Base-by-base conservation (phyloP, 2,113 vertebrate species). In the Myotis davidii region DNA sequence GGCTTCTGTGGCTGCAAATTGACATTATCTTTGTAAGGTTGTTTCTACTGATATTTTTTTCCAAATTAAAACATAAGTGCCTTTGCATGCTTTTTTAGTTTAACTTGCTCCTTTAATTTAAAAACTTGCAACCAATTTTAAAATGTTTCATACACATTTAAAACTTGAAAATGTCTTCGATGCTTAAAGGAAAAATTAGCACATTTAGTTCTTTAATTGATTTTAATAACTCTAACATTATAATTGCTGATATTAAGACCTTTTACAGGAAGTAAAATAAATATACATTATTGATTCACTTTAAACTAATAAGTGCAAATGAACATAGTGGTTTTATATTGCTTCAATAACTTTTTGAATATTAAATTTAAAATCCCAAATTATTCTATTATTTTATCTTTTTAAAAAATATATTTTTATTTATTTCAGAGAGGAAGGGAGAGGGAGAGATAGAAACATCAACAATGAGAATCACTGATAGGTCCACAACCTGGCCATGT, bases 191-290 rank as follows among this genome's bases (percentile, higher is more conserved):
- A 91, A 93, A 93, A 93, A 88, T 56, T 61, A 88, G 4, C 25
- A 82, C 50, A 90, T 69, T 95, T 82, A 42, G 12, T 81, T 93
- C 9, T 94, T 95, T 95, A 97, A 85, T 84, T 95, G 56, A 97
- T 93, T 92, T 95, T 81, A 77, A n/a, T 88, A 72, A 74, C 59
- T 84, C 42, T 84, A 94, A 77, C 27, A 90, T 78, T 92, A 42
- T 94, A 94, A 97, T 94, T 81, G 20, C 67, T 82, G 27, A 78
- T 85, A 94, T 88, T 97, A 97, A 96, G 94, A 93, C 11, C 5
- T 59, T 93, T 97, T 88, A 85, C 17, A 90, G 10, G 34, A 45
- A 94, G 86, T 73, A 91, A 92, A 74, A 88, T 85, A 94, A 96
- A 91, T 92, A 87, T 32, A 77, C 14, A 91, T 94, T 91, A 95